Evolutionary conservation across 37 sponge, comb jelly and placozoan species (phyloP), one percentile per base, ranked within the genome.

Genomic region (Eunapius fragilis): DNA sequence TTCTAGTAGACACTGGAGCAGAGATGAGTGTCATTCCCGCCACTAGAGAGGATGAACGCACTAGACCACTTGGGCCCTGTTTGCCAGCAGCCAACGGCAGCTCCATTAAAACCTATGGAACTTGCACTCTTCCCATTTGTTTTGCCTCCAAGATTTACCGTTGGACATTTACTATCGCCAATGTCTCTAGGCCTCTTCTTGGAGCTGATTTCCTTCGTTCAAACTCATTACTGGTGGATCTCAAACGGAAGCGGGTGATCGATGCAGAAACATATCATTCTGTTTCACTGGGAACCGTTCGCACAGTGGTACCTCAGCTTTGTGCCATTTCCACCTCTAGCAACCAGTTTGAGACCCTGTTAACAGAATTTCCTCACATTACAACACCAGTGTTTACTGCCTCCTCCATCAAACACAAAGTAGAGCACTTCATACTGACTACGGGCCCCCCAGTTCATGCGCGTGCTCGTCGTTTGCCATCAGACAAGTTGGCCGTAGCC

Each of bases 401-500:
- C 35, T 23, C 48, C n/a, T 49, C 79, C 25, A 79, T 27, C 50
- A 81, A 81, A 32, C 82, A 81, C 31, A 24, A 25, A 70, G 82
- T 87, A 31, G 68, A 67, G 31, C 88, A 87, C 76, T 47, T 27
- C 82, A 81, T 87, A 37, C 11, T 36, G 68, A 87, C 88, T 28
- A 87, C 80, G 2, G 82, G 88, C 36, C 70, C 82, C 58, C 82
- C 71, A 25, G 70, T 81, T 25, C 74, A 72, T 83, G 84, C 84
- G 31, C 47, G 37, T 14, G 45, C 71, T 31, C 84, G 74, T 25
- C 38, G 75, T 26, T 31, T 83, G n/a, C 75, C 84, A 22, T 75
- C 84, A n/a, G 75, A 73, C 75, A 68, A 70, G 71, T 47, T 83
- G 22, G 45, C 19, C 11, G 37, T 7, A 25, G 74, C 75, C 28